phyloP scores from a whole-genome alignment of 2,113 vertebrate species.

The Micromys minutus region DNA sequence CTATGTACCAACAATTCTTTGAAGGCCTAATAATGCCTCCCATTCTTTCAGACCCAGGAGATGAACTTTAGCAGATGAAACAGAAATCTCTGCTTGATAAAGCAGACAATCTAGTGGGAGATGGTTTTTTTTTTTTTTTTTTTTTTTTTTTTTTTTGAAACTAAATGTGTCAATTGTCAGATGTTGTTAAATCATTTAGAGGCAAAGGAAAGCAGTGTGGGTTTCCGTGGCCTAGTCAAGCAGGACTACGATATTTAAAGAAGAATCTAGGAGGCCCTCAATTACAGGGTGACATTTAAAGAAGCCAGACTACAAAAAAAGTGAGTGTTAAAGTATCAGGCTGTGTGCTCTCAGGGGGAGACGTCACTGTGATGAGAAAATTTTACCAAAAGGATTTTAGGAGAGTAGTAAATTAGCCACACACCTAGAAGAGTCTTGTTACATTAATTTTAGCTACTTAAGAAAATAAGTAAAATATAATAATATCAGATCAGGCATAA shows the following conservation, averaged over 20 bases:
- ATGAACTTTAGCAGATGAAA: not conserved
- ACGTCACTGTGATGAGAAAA: no score
- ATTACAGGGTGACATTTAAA: not conserved
- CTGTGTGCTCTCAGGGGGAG: not conserved
- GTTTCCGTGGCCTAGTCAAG: not conserved
- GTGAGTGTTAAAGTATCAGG: not conserved
- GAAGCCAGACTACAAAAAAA: not conserved
- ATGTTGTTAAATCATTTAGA: not conserved
- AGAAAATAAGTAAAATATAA: not conserved
- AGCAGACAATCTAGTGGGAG: not conserved
- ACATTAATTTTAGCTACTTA: not conserved
- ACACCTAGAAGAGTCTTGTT: not conserved
- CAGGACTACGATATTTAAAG: not conserved
- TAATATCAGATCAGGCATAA: not conserved
- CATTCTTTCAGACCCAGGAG: not conserved
- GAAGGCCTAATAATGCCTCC: not conserved
- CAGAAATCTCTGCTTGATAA: not conserved
- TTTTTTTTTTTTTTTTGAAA: no score
- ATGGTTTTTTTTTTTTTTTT: no score
- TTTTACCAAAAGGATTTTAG: not conserved
- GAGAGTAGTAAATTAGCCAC: not conserved
- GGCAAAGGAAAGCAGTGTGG: not conserved
- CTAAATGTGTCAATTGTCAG: not conserved
- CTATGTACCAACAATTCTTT: not conserved
- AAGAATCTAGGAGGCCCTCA: not conserved